Evolutionary conservation across 2,888 invertebrate genomes (phyloP), one percentile per base, ranked within the genome.

Genomic region (Calephelis perditalis): DNA sequence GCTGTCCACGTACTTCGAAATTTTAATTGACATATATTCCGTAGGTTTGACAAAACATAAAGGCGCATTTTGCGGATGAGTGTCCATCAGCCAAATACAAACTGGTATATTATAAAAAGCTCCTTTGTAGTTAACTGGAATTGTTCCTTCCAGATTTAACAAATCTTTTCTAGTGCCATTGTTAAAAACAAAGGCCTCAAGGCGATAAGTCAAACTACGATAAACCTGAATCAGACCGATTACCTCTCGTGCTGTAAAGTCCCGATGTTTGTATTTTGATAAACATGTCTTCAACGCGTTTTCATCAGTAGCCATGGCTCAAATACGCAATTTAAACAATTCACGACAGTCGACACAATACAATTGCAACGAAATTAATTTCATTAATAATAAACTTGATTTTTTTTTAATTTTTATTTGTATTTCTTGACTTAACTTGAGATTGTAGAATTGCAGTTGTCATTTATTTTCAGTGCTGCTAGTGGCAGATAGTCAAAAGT

Each of bases 11-110:
- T 95, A 97, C 86, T 95, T 95, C 10, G 98, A 98, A 12, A 96
- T 95, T 91, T 97, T 98, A 66, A 99, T 98, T 65, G 95, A 94
- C 99, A 99, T 99, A 69, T 96, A 96, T 44, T 94, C 77, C 6
- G 99, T 99, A 9, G 99, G 99, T 82, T 95, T 96, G 0, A 99
- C 99, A 76, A 95, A 97, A 78, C 96, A 96, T 87, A 99, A 95
- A 0, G 99, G 99, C 45, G 99, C 97, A 88, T 98, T 96, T 78
- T 96, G 94, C 0, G 99, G 99, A 92, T 99, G 98, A 5, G 98
- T 98, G 77, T 99, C 98, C 94, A 98, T 95, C 58, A 99, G 80
- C 97, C 98, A 99, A 73, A 99, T 95, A 77, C 96, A 96, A 49
- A 99, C 94, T 11, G 99, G 99, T 81, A 99, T 99, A 87, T 99